These are phyloP conservation scores for Triops longicaudatus DNA, from an alignment of 1,140 invertebrate genomes.

Conservation along the genomic window DNA sequence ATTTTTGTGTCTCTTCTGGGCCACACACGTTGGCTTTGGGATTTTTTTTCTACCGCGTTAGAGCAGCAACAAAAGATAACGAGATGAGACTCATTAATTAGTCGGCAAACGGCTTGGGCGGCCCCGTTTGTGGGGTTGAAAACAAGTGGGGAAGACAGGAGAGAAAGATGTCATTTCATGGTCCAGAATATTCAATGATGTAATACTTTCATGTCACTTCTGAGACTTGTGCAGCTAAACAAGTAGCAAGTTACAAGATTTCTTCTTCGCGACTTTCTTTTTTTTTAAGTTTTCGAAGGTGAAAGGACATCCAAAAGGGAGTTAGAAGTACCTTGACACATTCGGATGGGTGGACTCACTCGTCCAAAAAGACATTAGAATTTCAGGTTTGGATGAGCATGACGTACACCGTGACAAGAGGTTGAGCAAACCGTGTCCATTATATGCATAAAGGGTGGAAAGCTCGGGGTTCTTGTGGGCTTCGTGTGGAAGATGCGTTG, in stretches of 20 bases:
- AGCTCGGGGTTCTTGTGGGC: neutral
- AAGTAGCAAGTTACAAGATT: neutral
- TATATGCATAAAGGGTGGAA: neutral
- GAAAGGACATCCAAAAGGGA: neutral
- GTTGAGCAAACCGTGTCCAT: neutral
- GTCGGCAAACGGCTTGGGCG: neutral
- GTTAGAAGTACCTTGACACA: neutral
- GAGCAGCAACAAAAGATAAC: conserved; percentile 2
- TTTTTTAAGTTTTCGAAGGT: neutral
- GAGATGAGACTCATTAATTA: conserved; percentile 15
- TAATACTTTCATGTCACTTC: neutral
- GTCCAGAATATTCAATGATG: conserved; percentile 4
- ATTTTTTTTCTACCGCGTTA: neutral
- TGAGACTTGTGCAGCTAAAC: neutral
- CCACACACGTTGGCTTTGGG: neutral
- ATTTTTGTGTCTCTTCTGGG: neutral
- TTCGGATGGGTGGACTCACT: neutral
- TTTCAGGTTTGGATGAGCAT: conserved; percentile 26
- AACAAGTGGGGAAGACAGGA: neutral
- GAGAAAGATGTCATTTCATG: conserved; percentile 5
- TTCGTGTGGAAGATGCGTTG: no score
- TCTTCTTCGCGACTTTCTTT: neutral
- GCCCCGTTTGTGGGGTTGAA: neutral
- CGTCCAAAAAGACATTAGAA: conserved; percentile 17
- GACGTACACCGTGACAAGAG: conserved; percentile 17